Evolutionary conservation across 2,113 vertebrate species (phyloP), one percentile per base, ranked within the genome.

Genomic region (Danionella cerebrum): DNA sequence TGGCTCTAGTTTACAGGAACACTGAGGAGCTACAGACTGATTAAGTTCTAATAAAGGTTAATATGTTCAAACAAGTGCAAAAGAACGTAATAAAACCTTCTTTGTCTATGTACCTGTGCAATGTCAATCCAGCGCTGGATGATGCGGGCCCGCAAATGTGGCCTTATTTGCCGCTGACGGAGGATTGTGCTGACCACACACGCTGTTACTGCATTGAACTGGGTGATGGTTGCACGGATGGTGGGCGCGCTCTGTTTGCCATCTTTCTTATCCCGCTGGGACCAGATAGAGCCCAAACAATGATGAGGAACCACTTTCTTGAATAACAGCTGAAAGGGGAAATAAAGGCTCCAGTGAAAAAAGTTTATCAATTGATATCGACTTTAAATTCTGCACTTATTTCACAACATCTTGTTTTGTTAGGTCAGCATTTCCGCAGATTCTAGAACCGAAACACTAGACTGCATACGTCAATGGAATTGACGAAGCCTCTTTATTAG

Each of bases 111-210:
- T 70, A 96, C 95, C 19, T 95, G 93, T 60, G 94, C 95, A 18
- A 96, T 86, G 78, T 94, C 86, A 64, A 98, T 96, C 95, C 95
- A 98, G 77, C 90, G 92, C 88, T 98, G 93, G 59, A 98, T 89
- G 83, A 94, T 79, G 52, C 89, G 91, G 27, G 95, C 92, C 55
- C 94, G 85, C 73, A 92, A 92, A 63, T 93, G 91, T 0, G 90
- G 86, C 44, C 90, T 86, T 57, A 95, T 84, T 21, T 91, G 91
- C 13, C 84, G 86, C 69, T 77, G 84, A 13, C 83, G 87, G 71
- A 98, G 83, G 72, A 96, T 74, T 5, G 94, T 97, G 84, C 89
- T 91, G 82, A 94, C 82, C 31, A 98, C 93, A 4, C 95, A 96
- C 5, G 88, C 91, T 2, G 95, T 90, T 47, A 98, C 89, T 0